Conservation (phyloP, 2,113 vertebrate species). For the Oncorhynchus keta region DNA sequence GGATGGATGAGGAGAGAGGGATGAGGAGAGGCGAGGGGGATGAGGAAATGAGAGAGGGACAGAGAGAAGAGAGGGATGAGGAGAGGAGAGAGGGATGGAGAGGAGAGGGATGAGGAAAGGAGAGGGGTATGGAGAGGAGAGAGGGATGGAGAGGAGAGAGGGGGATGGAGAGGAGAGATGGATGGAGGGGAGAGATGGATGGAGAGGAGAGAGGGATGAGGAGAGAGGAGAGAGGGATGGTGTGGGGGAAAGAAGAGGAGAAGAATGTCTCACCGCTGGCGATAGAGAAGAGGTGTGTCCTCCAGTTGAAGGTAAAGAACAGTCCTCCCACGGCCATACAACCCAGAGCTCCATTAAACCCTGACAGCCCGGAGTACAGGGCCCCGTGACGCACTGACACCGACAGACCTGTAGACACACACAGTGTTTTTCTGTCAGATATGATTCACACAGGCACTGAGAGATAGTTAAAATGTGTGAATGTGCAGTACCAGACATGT, state of each 20-base stretch:
- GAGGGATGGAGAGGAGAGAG: neutral
- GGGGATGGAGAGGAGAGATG: neutral
- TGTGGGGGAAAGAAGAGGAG: too few relatives aligned
- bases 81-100: too few relatives aligned
- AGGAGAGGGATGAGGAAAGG: neutral
- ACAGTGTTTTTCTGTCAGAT: neutral
- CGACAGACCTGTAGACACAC: constrained; percentile 62
- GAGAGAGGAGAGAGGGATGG: too few relatives aligned
- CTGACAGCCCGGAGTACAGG: constrained; percentile 68
- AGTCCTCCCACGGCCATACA: constrained; percentile 72
- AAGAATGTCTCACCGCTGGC: constrained; percentile 60
- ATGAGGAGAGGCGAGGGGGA: neutral
- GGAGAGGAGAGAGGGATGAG: too few relatives aligned
- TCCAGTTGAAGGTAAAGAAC: constrained; percentile 72
- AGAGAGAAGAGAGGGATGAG: too few relatives aligned
- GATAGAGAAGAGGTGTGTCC: constrained; percentile 68
- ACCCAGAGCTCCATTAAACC: constrained; percentile 75
- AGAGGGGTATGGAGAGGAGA: neutral
- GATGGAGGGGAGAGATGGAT: neutral
- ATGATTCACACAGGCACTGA: too few relatives aligned
- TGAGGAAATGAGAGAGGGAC: neutral
- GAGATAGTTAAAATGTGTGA: neutral
- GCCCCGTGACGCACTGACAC: constrained; percentile 56
- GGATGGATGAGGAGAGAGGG: neutral
- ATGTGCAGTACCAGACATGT: constrained; percentile 15